Evolutionary conservation across 2,888 invertebrate species (phyloP), one percentile per base, ranked within the genome.

Genomic region (Ypsolopha scabrella): DNA sequence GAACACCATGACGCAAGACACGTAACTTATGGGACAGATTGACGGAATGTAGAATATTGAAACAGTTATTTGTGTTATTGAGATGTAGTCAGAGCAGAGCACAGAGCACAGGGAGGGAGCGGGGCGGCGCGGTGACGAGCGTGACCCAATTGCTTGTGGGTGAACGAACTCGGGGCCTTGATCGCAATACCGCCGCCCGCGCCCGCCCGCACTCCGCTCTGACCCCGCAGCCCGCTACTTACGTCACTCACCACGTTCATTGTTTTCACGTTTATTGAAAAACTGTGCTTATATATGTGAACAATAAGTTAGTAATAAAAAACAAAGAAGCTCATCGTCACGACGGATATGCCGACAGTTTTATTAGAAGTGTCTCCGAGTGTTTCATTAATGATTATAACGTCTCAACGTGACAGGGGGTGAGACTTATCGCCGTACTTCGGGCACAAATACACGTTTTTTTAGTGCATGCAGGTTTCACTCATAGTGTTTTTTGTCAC

Each of bases 111-210:
- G 41, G 2, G 49, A 33, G 39, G 49, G 24, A 47, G 24, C 34
- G 67, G 68, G 67, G 50, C 24, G 24, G 24, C 2, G 50, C 48
- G 51, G 51, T 37, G 36, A 38, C 70, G 67, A 68, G 68, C 49
- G 74, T 80, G 83, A 83, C 85, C 85, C 67, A 82, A 75, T 83
- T 85, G 78, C 58, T 41, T 24, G 62, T 67, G 76, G 85, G 85
- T 83, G 81, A 83, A 86, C 83, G 85, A 85, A 80, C 86, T 72
- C 68, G 71, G 64, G 85, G 85, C 86, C 86, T 85, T 86, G 86
- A 83, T 86, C 86, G 86, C 86, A 85, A 85, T 86, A 79, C 75
- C 65, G 71, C 63, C 68, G 64, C 60, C 61, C 58, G 58, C 64
- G 55, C 61, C 62, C 44, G 60, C 56, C 52, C 61, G 51, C 63